Evolutionary conservation across 1,140 invertebrate species (phyloP), one percentile per base, ranked within the genome.

Genomic region (Drosophila eugracilis): DNA sequence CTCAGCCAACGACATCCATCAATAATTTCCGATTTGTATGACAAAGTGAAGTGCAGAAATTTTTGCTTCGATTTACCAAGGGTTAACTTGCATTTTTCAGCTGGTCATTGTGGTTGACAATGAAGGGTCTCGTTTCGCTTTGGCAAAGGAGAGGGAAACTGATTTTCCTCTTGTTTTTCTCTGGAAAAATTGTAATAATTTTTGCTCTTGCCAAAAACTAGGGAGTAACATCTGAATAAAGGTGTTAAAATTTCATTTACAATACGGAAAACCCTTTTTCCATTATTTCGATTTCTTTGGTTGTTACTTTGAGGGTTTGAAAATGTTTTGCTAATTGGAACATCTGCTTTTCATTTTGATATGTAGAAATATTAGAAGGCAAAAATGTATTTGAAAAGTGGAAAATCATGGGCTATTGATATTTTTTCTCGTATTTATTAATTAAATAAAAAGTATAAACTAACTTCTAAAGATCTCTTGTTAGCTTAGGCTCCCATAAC

Each of bases 41-140:
- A 39, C 62, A 78, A 75, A 57, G 39, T 86, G 83, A 88, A 86
- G 83, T 88, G 83, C 67, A 77, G 59, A 42, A 65, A 77, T 73
- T 65, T 65, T 34, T 42, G 53, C 53, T 39, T 65, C 81, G 60
- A 84, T 85, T 76, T 63, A n/a, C 36, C 70, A 60, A 60, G 57
- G 47, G 63, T 44, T 67, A 60, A 69, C 65, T 42, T 58, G 42
- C 44, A 74, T 54, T 81, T 86, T 83, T 73, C 83, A 86, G 74
- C 83, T 86, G 83, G 63, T 75, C 70, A 88, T 63, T 85, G 72
- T 58, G 50, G 69, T 63, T 47, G 53, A 41, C 47, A 59, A 58
- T n/a, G 70, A 65, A 55, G 49, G 49, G 32, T 24, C 21, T 55
- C 21, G 49, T 55, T 58, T 36, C 21, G 30, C 53, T 14, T 36